phyloP scores from a whole-genome alignment of 2,888 invertebrate species.

The Gandaritis pyraliata region DNA sequence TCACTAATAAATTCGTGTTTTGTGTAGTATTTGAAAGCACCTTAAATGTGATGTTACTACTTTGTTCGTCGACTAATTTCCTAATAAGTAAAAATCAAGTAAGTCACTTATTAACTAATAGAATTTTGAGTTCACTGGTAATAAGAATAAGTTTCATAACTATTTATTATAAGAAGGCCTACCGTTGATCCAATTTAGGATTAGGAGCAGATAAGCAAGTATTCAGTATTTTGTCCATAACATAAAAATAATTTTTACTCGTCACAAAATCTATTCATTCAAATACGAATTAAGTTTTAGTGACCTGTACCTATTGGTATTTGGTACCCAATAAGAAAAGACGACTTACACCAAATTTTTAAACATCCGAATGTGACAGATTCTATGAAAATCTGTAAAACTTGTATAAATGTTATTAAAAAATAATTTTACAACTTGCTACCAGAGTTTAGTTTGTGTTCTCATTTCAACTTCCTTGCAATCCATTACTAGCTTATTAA shows the following conservation, averaged over 20 bases:
- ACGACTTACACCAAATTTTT: background rate
- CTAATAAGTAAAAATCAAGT: background rate
- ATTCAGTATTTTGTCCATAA: too few species aligned
- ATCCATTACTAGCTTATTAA: slow-evolving; percentile 5
- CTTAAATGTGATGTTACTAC: slow-evolving; percentile 41
- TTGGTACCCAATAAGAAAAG: background rate
- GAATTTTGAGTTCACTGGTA: background rate
- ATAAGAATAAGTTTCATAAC: too few species aligned
- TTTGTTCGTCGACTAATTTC: slow-evolving; percentile 1
- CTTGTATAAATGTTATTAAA: too few species aligned
- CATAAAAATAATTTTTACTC: background rate
- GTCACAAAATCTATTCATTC: too few species aligned
- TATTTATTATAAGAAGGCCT: too few species aligned
- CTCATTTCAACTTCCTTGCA: background rate
- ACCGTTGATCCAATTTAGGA: too few species aligned
- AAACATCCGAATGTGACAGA: background rate
- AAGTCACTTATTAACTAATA: too few species aligned
- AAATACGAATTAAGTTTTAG: too few species aligned
- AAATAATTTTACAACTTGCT: too few species aligned
- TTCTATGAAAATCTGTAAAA: background rate
- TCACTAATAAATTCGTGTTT: slow-evolving; percentile 75
- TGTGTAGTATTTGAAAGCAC: slow-evolving; percentile 63
- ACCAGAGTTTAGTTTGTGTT: background rate
- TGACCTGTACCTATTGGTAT: background rate
- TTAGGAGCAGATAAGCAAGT: too few species aligned